Conservation (phyloP, 2,888 invertebrate species). For the Lydus trimaculatus region DNA sequence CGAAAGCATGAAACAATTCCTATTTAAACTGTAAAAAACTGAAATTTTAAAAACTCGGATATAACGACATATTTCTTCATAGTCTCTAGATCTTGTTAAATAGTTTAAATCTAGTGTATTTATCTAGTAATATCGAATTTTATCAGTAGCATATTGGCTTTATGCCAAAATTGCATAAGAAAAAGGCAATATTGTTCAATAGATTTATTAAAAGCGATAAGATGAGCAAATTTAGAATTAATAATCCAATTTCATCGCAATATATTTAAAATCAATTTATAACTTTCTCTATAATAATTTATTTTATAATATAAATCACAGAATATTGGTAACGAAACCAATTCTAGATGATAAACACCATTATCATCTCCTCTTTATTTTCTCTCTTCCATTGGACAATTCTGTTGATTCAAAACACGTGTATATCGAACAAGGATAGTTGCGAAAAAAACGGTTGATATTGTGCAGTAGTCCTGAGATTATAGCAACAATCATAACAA, state of each 20-base stretch:
- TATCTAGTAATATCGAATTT: background rate
- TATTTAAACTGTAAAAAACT: background rate
- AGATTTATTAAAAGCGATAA: conserved; percentile 4
- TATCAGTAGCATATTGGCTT: background rate
- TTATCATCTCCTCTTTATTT: too few species aligned
- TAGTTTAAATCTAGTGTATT: background rate
- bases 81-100: background rate
- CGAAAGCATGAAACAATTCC: background rate
- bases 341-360: background rate
- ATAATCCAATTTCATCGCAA: conserved; percentile 22
- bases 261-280: conserved; percentile 38
- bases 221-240: conserved; percentile 4
- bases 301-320: background rate
- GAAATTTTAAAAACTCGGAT: too few species aligned
- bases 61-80: background rate
- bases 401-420: background rate
- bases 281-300: background rate
- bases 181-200: conserved; percentile 3
- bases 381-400: background rate
- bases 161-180: background rate
- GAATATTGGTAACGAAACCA: background rate
- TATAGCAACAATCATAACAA: background rate
- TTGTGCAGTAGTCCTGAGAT: background rate
- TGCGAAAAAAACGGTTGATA: background rate
- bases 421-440: background rate